phyloP scores from a whole-genome alignment of 1,140 invertebrate genomes.

The Eufriesea mexicana region DNA sequence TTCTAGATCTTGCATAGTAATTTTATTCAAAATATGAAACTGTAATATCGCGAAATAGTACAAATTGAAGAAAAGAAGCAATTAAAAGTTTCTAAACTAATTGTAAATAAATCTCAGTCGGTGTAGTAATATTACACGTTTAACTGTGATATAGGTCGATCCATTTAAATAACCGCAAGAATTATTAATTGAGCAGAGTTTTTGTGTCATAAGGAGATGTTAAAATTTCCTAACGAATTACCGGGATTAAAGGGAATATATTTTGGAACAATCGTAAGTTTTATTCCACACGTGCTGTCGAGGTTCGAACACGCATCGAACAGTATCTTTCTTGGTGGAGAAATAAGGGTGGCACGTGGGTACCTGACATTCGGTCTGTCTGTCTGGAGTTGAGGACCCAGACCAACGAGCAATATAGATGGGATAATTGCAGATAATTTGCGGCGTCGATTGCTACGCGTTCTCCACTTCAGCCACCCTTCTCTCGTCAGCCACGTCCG shows the following conservation, averaged over 20 bases:
- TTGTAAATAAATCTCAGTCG: too few relatives aligned
- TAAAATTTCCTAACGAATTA: background rate
- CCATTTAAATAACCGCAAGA: too few relatives aligned
- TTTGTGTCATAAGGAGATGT: too few relatives aligned
- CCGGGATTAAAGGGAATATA: background rate
- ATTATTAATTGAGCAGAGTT: too few relatives aligned
- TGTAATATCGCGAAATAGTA: too few relatives aligned
- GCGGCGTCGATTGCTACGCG: slow-evolving; percentile 69
- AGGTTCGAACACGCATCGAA: background rate
- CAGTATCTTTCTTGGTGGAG: slow-evolving; percentile 7
- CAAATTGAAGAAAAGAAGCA: too few relatives aligned
- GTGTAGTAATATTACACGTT: too few relatives aligned
- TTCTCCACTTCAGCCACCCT: slow-evolving; percentile 65
- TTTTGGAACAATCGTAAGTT: background rate
- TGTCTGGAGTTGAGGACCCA: slow-evolving; percentile 56
- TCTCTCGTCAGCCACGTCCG: slow-evolving; percentile 56
- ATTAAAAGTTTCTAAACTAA: too few relatives aligned
- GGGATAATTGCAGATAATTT: slow-evolving; percentile 73
- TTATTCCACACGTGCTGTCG: background rate
- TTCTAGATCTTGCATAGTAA: too few relatives aligned
- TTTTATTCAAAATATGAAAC: too few relatives aligned
- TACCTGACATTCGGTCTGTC: slow-evolving; percentile 59
- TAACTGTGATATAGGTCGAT: too few relatives aligned
- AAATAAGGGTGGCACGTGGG: slow-evolving; percentile 34
- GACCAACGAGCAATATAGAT: slow-evolving; percentile 65